Conservation (phyloP, 1,140 invertebrate species). For the Drosophila obscura region DNA sequence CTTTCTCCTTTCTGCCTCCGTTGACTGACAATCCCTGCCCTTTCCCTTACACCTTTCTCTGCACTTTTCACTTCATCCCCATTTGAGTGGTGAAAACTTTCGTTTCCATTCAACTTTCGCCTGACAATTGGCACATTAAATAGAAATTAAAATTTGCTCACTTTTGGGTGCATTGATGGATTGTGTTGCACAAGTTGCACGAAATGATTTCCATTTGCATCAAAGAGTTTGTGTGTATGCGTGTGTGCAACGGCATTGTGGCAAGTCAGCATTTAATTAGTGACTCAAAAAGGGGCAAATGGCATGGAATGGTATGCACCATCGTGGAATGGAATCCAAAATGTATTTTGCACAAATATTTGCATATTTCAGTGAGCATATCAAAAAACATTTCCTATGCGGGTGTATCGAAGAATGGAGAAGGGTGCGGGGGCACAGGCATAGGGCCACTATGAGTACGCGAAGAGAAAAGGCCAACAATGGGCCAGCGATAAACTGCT, state of each 20-base stretch:
- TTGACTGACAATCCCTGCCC: too few species aligned
- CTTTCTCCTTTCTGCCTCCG: too few species aligned
- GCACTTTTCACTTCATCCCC: too few species aligned
- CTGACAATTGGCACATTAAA: constrained; percentile 29
- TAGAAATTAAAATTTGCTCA: constrained; percentile 27
- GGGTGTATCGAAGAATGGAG: neutral
- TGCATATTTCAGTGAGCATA: constrained; percentile 74
- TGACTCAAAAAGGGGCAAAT: constrained; percentile 44
- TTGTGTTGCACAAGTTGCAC: constrained; percentile 25
- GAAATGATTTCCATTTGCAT: constrained; percentile 44
- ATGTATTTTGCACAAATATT: constrained; percentile 74
- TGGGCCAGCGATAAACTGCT: constrained; percentile 68
- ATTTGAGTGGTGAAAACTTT: neutral
- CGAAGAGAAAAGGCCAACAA: constrained; percentile 34
- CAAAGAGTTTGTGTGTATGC: constrained; percentile 1
- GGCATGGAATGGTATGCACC: constrained; percentile 22
- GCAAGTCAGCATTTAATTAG: constrained; percentile 60
- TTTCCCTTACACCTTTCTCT: too few species aligned
- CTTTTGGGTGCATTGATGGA: constrained; percentile 14
- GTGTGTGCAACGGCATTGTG: too few species aligned
- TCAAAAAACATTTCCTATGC: constrained; percentile 69
- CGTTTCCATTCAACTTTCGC: neutral
- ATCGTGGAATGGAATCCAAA: constrained; percentile 39
- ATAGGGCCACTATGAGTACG: neutral
- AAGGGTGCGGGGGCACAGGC: neutral